Evolutionary conservation across 2,113 vertebrate genomes (phyloP).

Genomic region (Cranoglanis bouderius): DNA sequence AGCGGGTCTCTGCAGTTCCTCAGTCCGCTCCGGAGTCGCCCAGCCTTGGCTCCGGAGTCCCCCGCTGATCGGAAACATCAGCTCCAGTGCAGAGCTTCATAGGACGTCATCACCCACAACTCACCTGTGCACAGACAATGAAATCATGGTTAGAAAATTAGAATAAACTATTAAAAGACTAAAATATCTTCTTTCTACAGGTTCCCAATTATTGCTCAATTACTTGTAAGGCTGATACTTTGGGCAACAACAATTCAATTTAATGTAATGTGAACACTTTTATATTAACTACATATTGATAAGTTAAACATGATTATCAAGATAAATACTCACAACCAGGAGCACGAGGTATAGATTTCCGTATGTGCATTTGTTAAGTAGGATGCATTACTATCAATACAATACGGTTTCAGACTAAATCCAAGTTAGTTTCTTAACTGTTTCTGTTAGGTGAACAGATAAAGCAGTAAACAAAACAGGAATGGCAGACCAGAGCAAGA

Average conservation of each 20-base stretch:
- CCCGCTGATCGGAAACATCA: constrained; percentile 71
- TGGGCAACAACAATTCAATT: background rate
- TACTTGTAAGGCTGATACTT: background rate
- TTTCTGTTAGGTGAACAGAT: background rate
- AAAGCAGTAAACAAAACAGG: background rate
- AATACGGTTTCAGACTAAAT: background rate
- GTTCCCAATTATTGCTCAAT: background rate
- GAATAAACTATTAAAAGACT: background rate
- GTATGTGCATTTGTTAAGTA: background rate
- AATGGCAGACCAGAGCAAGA: constrained; percentile 13
- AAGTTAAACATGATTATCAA: background rate
- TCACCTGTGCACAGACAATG: constrained; percentile 42
- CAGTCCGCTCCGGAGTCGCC: constrained; percentile 65
- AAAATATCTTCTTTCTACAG: background rate
- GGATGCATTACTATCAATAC: background rate
- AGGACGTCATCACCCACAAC: constrained; percentile 70
- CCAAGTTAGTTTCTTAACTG: background rate
- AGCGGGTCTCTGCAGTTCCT: constrained; percentile 47
- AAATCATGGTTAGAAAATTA: background rate
- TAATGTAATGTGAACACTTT: background rate
- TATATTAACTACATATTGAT: background rate
- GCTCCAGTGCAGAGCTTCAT: constrained; percentile 69
- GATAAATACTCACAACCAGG: background rate
- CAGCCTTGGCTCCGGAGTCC: constrained; percentile 64
- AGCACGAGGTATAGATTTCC: background rate